A percentile compares a stretch with the other conserved stretches of the same genome.
These are phyloP conservation scores for Blera fallax DNA, from an alignment of 2,888 invertebrate species.

Conservation along the genomic window DNA sequence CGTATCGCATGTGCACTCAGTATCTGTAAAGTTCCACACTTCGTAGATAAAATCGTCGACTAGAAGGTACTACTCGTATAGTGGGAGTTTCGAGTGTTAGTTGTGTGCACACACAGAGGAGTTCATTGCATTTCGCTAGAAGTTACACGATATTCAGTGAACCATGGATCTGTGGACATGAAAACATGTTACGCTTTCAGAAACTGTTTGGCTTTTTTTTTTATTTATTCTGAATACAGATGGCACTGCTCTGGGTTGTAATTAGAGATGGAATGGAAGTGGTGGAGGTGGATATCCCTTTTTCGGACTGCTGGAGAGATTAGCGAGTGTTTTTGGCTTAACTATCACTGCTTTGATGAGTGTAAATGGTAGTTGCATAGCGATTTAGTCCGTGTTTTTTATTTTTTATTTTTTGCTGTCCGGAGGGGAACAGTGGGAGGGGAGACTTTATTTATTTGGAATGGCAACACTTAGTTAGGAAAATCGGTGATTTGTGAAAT, in stretches of 20 bases:
- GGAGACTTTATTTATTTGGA: not conserved
- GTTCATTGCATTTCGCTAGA: constrained; percentile 1
- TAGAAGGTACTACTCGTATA: too few species aligned
- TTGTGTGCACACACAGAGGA: not conserved
- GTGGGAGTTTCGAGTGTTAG: not conserved
- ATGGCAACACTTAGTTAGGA: constrained; percentile 35
- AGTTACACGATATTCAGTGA: not conserved
- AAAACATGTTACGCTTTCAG: constrained; percentile 22
- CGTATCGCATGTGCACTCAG: not conserved
- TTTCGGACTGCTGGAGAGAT: not conserved
- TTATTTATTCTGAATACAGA: not conserved
- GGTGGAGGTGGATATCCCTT: not conserved
- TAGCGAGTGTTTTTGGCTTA: constrained; percentile 11
- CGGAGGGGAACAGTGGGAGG: too few species aligned
- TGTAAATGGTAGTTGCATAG: constrained; percentile 2
- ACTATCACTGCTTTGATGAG: constrained; percentile 8
- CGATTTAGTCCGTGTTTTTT: not conserved
- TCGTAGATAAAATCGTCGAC: not conserved
- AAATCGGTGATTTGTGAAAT: constrained; percentile 48
- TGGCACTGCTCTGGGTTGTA: constrained; percentile 9
- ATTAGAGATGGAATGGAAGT: constrained; percentile 12
- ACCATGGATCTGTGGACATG: constrained; percentile 11
- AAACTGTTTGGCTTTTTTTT: constrained; percentile 8
- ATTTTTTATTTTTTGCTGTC: not conserved
- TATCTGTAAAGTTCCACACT: constrained; percentile 12